phyloP scores from a whole-genome alignment of 2,888 invertebrate genomes.

The Spodoptera exigua region DNA sequence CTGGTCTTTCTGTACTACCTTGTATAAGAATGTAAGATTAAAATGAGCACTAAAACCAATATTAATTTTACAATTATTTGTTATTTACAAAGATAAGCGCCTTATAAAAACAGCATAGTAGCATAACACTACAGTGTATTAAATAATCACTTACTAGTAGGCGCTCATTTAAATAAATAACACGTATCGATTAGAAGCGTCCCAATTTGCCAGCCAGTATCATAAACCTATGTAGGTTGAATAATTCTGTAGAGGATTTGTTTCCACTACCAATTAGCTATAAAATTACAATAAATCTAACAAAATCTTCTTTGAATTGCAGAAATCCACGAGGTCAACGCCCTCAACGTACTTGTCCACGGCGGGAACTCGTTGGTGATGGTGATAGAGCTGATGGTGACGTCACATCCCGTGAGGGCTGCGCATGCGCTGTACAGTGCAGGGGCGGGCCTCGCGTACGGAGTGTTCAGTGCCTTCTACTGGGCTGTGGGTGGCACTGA shows the following conservation, averaged over 20 bases:
- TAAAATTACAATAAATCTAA: too few relatives aligned
- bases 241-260: too few relatives aligned
- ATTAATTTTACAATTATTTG: too few relatives aligned
- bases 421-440: constrained; percentile 91
- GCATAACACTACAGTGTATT: neutral
- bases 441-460: constrained; percentile 88
- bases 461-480: constrained; percentile 85
- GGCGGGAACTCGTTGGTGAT: constrained; percentile 93
- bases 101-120: constrained; percentile 24
- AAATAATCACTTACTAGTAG: neutral
- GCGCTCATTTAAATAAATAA: neutral
- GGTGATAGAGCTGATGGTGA: constrained; percentile 92
- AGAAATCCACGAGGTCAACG: constrained; percentile 90
- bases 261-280: too few relatives aligned
- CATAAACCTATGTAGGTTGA: too few relatives aligned
- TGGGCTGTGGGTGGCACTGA: constrained; percentile 85
- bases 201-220: too few relatives aligned
- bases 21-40: too few relatives aligned
- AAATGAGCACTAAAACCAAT: too few relatives aligned
- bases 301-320: constrained; percentile 20
- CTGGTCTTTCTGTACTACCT: too few relatives aligned
- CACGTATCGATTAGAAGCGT: neutral
- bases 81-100: neutral
- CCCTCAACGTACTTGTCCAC: constrained; percentile 92
- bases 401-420: constrained; percentile 92